A percentile compares a stretch with the other conserved stretches of the same genome.
Evolutionary conservation across 2,113 vertebrate genomes (phyloP).

Genomic region (Mungos mungo): DNA sequence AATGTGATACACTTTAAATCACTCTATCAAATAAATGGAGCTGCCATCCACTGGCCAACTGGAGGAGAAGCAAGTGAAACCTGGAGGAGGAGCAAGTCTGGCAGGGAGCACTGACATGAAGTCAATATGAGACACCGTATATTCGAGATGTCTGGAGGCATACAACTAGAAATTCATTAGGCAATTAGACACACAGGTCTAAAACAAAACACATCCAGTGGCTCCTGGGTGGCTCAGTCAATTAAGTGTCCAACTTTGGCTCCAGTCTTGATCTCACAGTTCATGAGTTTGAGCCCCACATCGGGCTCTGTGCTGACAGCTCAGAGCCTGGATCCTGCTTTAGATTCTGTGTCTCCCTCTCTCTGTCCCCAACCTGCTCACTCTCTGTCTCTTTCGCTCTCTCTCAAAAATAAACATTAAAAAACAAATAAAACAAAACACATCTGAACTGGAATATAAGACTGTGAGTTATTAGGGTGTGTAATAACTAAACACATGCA

Average conservation of each 20-base stretch:
- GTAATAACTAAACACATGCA: neutral
- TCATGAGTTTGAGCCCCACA: no score
- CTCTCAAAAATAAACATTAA: no score
- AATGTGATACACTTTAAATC: neutral
- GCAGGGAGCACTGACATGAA: neutral
- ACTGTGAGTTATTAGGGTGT: neutral
- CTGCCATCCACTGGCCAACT: neutral
- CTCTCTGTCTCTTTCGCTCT: no score
- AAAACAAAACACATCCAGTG: neutral
- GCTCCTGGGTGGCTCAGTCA: no score
- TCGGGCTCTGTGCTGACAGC: no score
- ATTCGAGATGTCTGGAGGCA: neutral
- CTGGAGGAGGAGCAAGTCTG: neutral
- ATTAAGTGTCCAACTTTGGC: no score
- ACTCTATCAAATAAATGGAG: neutral
- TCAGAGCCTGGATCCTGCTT: no score
- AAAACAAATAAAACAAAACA: neutral
- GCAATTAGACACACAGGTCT: neutral
- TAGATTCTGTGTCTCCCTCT: no score
- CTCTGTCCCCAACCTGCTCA: no score
- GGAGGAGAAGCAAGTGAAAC: neutral
- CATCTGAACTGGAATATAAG: neutral
- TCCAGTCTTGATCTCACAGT: no score
- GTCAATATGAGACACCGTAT: neutral
- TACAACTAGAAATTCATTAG: neutral